These are phyloP conservation scores for Triplophysa tibetana DNA, from an alignment of 2,113 vertebrate genomes.

Conservation along the genomic window DNA sequence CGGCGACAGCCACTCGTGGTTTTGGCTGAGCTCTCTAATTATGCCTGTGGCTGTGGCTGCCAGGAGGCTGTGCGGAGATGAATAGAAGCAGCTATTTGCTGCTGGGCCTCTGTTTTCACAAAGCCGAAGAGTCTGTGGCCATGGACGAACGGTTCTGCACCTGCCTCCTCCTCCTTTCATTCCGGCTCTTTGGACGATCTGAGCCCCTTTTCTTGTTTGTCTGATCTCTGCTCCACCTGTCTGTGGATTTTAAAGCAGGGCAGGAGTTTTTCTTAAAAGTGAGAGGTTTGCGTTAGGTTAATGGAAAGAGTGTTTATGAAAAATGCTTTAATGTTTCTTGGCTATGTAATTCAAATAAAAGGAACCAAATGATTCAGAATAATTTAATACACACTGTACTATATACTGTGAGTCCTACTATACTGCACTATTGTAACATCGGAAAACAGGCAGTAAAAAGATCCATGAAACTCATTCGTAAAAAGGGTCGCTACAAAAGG, in stretches of 20 bases:
- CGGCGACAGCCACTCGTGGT: constrained; percentile 38
- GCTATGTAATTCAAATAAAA: too few species aligned
- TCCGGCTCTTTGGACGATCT: neutral
- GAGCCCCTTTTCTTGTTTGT: neutral
- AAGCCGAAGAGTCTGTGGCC: constrained; percentile 43
- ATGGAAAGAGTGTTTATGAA: neutral
- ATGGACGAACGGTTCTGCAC: constrained; percentile 2
- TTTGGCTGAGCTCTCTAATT: constrained; percentile 51
- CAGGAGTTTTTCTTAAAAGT: constrained; percentile 10
- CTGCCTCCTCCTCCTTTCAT: constrained; percentile 4
- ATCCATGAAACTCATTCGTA: too few species aligned
- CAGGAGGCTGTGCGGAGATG: constrained; percentile 17
- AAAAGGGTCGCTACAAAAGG: too few species aligned
- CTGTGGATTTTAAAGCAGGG: constrained; percentile 5
- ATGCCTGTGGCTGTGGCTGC: constrained; percentile 35
- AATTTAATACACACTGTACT: too few species aligned
- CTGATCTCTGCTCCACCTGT: constrained; percentile 29
- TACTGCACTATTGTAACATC: too few species aligned
- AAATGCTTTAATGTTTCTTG: too few species aligned
- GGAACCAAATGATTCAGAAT: too few species aligned
- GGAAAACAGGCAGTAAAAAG: too few species aligned
- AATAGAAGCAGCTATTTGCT: constrained; percentile 38
- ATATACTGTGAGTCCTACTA: too few species aligned
- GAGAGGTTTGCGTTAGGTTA: neutral
- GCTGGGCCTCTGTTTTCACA: constrained; percentile 23